Base-by-base conservation (phyloP, 1,140 invertebrate species). In the Drosophila orosa region DNA sequence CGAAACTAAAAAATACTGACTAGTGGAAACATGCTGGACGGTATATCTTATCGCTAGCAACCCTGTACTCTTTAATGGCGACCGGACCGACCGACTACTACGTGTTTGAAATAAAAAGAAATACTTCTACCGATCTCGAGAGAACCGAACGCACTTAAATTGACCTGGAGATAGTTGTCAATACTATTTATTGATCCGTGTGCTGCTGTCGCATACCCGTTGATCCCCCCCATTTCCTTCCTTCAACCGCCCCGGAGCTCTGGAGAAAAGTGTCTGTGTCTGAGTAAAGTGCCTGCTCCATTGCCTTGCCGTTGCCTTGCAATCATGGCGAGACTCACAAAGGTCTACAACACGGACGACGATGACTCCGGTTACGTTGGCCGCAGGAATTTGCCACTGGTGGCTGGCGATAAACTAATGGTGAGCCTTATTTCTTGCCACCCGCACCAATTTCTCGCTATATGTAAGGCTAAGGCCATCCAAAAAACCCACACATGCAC, bases 271-370 rank as follows among this genome's bases (percentile, higher is more conserved):
- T 78, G 74, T 76, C 35, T 56, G 73, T 86, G 74, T 74, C 33
- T 56, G 40, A 54, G 44, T 45, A 71, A 74, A 89, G 84, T 85
- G 82, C 82, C 82, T 86, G 45, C 81, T 90, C 75, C 62, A 40
- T 66, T 42, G 65, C 35, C 47, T 61, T 82, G 81, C 84, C 72
- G 82, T 81, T 78, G 78, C 61, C 66, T 62, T 59, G 29, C 45
- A 50, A 87, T 89, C 74, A 92, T 92, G 91, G 91, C 91, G 66
- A 87, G 86, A 75, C 86, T 92, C 44, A 92, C 91, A 67, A 89
- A 90, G 73, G 91, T 92, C 55, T 92, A 83, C 74, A 84, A 87
- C 63, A 84, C 86, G 50, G 91, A 92, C 54, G 91, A 92, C 58
- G 78, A 92, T 66, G 91, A 92, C 58, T 80, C 80, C 55, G 71